Evolutionary conservation across 2,113 vertebrate species (phyloP), one percentile per base, ranked within the genome.

Genomic region (Xiphophorus hellerii): DNA sequence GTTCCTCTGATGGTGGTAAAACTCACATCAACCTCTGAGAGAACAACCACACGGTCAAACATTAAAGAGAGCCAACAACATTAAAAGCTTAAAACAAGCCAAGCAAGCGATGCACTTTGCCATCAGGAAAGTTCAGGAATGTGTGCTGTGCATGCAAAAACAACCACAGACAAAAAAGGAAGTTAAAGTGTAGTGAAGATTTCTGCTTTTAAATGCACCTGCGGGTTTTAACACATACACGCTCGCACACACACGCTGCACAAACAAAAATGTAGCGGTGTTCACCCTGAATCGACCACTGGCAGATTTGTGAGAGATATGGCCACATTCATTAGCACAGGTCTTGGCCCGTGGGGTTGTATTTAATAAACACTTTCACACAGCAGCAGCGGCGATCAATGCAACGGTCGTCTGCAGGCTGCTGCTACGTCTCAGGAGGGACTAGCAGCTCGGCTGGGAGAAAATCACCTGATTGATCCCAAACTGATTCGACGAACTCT

Each of bases 301-400:
- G 73, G 68, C 75, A 81, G 76, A 83, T 87, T 90, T 83, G 88
- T 13, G 28, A 86, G 66, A 61, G 60, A 42, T 81, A 69, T 15
- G 0, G 70, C 70, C 62, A 75, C 71, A 75, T 76, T 78, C 78
- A 82, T 82, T 87, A 86, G 73, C 80, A 66, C 73, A 69, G 71
- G 85, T 80, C 72, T 62, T 35, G 70, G 83, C 88, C 80, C n/a
- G 31, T 30, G 58, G 71, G 83, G 48, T 17, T 84, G 73, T 71
- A 62, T 85, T 86, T 86, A 90, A 89, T 87, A 86, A 91, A 90
- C 84, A 77, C 74, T 51, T 82, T 73, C 58, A 72, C 66, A 79
- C 33, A 4, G 68, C 60, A 25, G 58, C 25, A 73, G 39, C 15
- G 70, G 39, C 27, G 78, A 88, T 88, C 81, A 85, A 84, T 89